phyloP scores from a whole-genome alignment of 30 jellyfish, hydroid and myxozoan genomes.

The Nemopilema nomurai region DNA sequence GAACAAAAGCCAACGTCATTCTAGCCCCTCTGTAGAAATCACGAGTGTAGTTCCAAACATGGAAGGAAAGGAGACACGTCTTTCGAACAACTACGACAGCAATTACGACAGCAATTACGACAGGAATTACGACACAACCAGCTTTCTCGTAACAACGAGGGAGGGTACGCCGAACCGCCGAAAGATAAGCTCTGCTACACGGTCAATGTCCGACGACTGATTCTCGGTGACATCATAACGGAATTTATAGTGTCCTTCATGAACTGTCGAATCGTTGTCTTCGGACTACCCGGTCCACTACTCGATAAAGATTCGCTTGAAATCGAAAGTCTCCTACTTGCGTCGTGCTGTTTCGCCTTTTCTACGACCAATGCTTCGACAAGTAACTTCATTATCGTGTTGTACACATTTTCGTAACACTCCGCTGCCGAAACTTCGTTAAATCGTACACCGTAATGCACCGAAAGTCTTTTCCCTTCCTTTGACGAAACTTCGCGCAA shows the following conservation, averaged over 20 bases:
- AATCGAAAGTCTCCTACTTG: constrained; percentile 48
- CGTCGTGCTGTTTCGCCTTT: constrained; percentile 58
- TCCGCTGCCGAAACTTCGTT: constrained; percentile 91
- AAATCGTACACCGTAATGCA: constrained; percentile 73
- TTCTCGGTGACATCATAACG: constrained; percentile 46
- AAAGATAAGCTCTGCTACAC: no score
- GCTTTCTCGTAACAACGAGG: no score
- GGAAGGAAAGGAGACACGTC: no score
- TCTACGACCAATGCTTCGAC: constrained; percentile 65
- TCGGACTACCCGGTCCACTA: constrained; percentile 41
- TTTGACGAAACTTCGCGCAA: constrained; percentile 68
- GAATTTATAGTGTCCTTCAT: constrained; percentile 52
- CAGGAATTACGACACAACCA: no score
- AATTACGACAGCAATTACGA: no score
- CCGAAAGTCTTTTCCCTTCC: constrained; percentile 81
- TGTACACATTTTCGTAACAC: constrained; percentile 70
- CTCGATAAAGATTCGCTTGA: constrained; percentile 28
- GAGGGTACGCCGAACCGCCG: no score
- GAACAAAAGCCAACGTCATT: no score
- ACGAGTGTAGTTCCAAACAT: no score
- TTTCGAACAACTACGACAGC: no score
- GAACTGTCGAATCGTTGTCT: constrained; percentile 34
- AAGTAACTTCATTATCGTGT: constrained; percentile 63
- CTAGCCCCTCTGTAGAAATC: no score
- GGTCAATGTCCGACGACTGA: constrained; percentile 55